phyloP scores from a whole-genome alignment of 2,888 invertebrate species.

The Apoderus coryli region DNA sequence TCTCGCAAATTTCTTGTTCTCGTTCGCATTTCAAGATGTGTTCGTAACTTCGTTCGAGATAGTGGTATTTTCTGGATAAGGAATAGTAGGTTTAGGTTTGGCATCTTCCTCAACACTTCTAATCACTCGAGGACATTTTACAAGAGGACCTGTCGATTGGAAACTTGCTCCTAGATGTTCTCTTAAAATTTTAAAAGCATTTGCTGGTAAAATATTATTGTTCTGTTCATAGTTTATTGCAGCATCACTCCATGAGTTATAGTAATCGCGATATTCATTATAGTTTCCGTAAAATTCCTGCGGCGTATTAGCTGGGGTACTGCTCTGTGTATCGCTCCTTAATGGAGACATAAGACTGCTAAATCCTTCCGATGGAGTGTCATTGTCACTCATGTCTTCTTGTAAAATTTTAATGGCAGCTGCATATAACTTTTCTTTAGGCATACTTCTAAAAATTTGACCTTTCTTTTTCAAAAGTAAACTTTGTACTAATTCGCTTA shows the following conservation, averaged over 20 bases:
- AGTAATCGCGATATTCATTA: slow-evolving; percentile 39
- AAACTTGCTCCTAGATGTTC: slow-evolving; percentile 32
- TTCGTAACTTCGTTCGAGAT: slow-evolving; percentile 26
- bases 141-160: slow-evolving; percentile 40
- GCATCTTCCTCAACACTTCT: no score
- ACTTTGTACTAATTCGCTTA: slow-evolving; percentile 43
- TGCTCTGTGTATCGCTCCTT: slow-evolving; percentile 30
- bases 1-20: slow-evolving; percentile 19
- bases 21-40: slow-evolving; percentile 25
- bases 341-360: slow-evolving; percentile 28
- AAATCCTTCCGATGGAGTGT: slow-evolving; percentile 32
- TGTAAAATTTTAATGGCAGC: slow-evolving; percentile 41
- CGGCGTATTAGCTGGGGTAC: slow-evolving; percentile 35
- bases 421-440: slow-evolving; percentile 43
- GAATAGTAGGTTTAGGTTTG: no score
- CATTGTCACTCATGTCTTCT: slow-evolving; percentile 37
- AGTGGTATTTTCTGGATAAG: slow-evolving; percentile 18
- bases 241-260: slow-evolving; percentile 37
- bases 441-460: slow-evolving; percentile 36
- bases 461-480: slow-evolving; percentile 40
- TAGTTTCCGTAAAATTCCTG: slow-evolving; percentile 36
- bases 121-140: slow-evolving; percentile 46
- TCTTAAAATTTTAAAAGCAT: slow-evolving; percentile 40
- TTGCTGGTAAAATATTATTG: slow-evolving; percentile 41
- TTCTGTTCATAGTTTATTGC: slow-evolving; percentile 21